A percentile compares a stretch with the other conserved stretches of the same genome.
Conservation (phyloP, 2,113 vertebrate species). For the mouse (Mus musculus) region GRCm39 chr2:77458001-77458500, state of each 20-base stretch:
- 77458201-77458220: background rate
- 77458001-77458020: background rate
- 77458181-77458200: background rate
- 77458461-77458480: background rate
- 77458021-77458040: background rate
- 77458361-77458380: background rate
- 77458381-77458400: background rate
- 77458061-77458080: conserved; percentile 25
- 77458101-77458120: background rate
- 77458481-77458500: conserved; percentile 52
- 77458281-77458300: conserved; percentile 41
- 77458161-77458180: background rate
- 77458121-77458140: background rate
- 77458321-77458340: conserved; percentile 33
- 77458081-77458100: background rate
- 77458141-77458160: background rate
- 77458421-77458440: background rate
- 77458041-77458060: background rate
- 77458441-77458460: background rate
- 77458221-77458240: background rate
- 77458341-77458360: background rate
- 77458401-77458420: background rate
- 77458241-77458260: conserved; percentile 53
- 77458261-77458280: conserved; percentile 41
- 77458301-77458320: conserved; percentile 17